Evolutionary conservation across 2,797 vertebrate genomes (phyloP), one percentile per base, ranked within the genome.

Genomic region (Ceyx erithaca): DNA sequence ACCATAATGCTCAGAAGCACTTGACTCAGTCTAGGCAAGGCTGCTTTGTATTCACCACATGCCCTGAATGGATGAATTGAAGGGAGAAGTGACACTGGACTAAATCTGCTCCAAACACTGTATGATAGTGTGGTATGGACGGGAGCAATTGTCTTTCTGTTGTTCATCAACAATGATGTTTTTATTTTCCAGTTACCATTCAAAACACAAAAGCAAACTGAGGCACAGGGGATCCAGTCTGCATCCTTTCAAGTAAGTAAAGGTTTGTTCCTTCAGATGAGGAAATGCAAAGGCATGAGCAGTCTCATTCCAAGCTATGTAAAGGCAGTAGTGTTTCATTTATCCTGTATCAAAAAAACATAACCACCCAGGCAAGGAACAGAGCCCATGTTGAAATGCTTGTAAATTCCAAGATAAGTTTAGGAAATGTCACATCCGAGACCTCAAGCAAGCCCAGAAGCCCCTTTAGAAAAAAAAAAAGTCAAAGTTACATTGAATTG

Each of bases 201-300:
- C 97, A 49, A 99, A 99, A 78, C 98, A 98, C 95, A 99, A 98
- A 97, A 98, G 97, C 87, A 99, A 98, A 79, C 96, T 99, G 95
- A 98, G 98, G 95, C 98, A 97, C 93, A 98, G 98, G 95, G 98
- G 98, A 94, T 97, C 98, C 30, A 67, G 89, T 51, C 92, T 98
- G 49, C 99, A 99, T 66, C 99, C 99, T 48, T 99, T 99, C 98
- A 99, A 98, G 99, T 99, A 97, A 97, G 98, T 88, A 57, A 68
- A 73, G 55, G 40, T 9, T 28, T 61, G 19, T 63, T 88, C 48
- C 57, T 82, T 62, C 54, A 69, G 28, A 49, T 48, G 33, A 43
- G n/a, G 35, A 23, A 46, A 28, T 41, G 11, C 28, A 43, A 71
- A 64, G 71, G 12, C 10, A 3, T 30, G 49, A 58, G 28, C 13